phyloP scores from a whole-genome alignment of 2,113 vertebrate species.

The Crotalus viridis region DNA sequence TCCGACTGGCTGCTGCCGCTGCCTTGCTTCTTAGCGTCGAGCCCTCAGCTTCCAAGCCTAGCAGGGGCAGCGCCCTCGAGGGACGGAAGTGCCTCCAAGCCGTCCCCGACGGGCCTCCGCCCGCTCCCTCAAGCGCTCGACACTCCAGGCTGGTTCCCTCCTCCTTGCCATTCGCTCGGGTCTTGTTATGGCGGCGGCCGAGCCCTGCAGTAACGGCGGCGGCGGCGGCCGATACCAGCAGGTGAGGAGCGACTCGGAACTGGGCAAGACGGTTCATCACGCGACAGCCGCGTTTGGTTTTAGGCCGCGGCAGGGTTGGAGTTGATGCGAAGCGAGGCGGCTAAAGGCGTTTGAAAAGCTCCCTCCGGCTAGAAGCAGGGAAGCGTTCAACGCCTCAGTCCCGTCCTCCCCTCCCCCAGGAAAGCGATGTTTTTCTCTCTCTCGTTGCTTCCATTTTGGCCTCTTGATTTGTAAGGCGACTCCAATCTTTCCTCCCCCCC shows the following conservation, averaged over 20 bases:
- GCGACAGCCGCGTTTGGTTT: not conserved
- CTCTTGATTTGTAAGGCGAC: not conserved
- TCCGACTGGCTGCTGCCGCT: not conserved
- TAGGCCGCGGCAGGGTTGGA: conserved; percentile 15
- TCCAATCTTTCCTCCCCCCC: too few species aligned
- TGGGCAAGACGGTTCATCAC: not conserved
- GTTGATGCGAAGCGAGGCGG: not conserved
- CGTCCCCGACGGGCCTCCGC: conserved; percentile 5
- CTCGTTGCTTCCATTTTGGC: not conserved
- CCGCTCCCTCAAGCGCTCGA: not conserved
- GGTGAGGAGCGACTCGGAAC: conserved; percentile 39
- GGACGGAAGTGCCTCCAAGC: not conserved
- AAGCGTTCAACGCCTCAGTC: not conserved
- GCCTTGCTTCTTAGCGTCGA: not conserved
- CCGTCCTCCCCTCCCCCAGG: not conserved
- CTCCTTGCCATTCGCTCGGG: not conserved
- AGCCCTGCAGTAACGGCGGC: conserved; percentile 11
- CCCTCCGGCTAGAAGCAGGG: not conserved
- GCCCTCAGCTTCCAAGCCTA: not conserved
- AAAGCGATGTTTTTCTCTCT: too few species aligned
- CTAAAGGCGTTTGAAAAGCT: not conserved
- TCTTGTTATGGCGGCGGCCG: conserved; percentile 62
- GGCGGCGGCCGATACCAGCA: conserved; percentile 63
- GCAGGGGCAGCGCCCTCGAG: conserved; percentile 16
- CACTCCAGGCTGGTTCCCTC: not conserved